These are phyloP conservation scores for Calvadosia cruxmelitensis DNA, from an alignment of 30 jellyfish, hydroid and myxozoan genomes.

Conservation along the genomic window DNA sequence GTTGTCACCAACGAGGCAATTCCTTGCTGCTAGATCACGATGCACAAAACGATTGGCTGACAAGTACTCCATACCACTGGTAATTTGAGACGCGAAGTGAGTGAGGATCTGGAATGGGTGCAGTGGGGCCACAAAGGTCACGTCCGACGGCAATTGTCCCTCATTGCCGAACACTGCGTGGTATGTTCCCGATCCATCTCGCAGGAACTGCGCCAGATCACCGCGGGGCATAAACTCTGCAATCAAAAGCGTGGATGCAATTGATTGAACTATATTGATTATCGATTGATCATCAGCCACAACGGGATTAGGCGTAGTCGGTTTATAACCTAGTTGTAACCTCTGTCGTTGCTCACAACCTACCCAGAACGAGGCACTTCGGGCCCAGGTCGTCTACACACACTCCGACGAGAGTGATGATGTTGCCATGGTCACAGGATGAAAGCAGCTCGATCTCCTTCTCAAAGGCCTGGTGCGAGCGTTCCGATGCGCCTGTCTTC, in stretches of 20 bases:
- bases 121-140: slow-evolving; percentile 57
- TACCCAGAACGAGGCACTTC: slow-evolving; percentile 13
- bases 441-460: slow-evolving; percentile 47
- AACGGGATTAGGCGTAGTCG: neutral
- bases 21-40: slow-evolving; percentile 77
- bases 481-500: slow-evolving; percentile 50
- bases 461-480: slow-evolving; percentile 31
- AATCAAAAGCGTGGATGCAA: too few species aligned
- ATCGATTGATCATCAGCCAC: neutral
- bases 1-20: slow-evolving; percentile 35
- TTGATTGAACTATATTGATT: neutral
- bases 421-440: slow-evolving; percentile 43
- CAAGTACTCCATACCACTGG: slow-evolving; percentile 61
- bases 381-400: slow-evolving; percentile 64
- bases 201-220: slow-evolving; percentile 40
- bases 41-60: too few species aligned
- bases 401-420: slow-evolving; percentile 42
- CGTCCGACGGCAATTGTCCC: slow-evolving; percentile 56
- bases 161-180: slow-evolving; percentile 69
- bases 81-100: slow-evolving; percentile 39
- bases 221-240: slow-evolving; percentile 69
- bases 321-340: neutral
- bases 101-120: slow-evolving; percentile 28
- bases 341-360: neutral
- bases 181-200: slow-evolving; percentile 59